phyloP scores from a whole-genome alignment of 1,140 invertebrate genomes.

The Drepana arcuata region DNA sequence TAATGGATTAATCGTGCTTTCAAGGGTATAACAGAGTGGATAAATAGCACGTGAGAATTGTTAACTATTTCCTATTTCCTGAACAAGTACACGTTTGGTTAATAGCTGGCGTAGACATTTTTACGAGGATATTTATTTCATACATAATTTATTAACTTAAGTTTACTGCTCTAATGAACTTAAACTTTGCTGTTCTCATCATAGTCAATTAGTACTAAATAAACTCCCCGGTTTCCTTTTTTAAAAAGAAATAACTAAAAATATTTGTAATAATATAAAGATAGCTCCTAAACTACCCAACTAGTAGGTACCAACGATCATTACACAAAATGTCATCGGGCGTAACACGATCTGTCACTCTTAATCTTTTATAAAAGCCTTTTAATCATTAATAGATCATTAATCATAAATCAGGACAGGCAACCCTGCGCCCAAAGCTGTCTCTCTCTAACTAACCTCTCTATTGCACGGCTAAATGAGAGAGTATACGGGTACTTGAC shows the following conservation, averaged over 20 bases:
- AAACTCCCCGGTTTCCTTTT: neutral
- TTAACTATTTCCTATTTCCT: too few relatives aligned
- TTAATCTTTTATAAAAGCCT: neutral
- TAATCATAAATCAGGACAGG: constrained; percentile 47
- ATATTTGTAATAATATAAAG: neutral
- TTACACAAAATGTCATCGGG: too few relatives aligned
- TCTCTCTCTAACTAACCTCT: constrained; percentile 20
- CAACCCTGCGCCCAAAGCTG: constrained; percentile 10
- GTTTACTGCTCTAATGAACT: too few relatives aligned
- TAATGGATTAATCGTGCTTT: too few relatives aligned
- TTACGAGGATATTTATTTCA: too few relatives aligned
- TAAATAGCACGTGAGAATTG: too few relatives aligned
- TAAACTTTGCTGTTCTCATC: too few relatives aligned
- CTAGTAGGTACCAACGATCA: neutral
- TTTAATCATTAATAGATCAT: constrained; percentile 11
- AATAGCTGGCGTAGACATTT: too few relatives aligned
- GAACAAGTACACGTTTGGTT: too few relatives aligned
- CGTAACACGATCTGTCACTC: neutral
- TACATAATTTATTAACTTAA: too few relatives aligned
- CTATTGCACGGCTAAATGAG: constrained; percentile 21
- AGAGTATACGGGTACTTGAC: constrained; percentile 64
- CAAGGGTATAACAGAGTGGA: too few relatives aligned
- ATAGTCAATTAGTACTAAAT: neutral
- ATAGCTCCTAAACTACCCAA: neutral
- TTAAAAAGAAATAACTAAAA: too few relatives aligned